Percentiles rank a stretch among this genome's conserved stretches.
Conservation (phyloP, 1,140 invertebrate species). For the Papilio machaon region DNA sequence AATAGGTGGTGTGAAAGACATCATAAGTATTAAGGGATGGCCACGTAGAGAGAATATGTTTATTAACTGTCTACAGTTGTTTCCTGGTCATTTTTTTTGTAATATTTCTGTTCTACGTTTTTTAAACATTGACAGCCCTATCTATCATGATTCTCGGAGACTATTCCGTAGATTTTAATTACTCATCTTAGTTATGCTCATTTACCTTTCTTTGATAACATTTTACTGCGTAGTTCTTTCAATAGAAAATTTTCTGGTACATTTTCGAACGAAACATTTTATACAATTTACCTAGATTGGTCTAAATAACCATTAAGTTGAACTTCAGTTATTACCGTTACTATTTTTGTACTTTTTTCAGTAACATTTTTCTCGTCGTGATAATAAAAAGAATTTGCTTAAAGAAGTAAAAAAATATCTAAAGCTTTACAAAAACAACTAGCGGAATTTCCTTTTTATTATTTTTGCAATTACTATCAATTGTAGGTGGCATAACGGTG, state of each 20-base stretch:
- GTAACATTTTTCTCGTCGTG: not conserved
- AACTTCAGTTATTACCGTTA: not conserved
- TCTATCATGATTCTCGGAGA: not conserved
- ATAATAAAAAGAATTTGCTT: not conserved
- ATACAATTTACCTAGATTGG: no score
- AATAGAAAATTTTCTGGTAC: not conserved
- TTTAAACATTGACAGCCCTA: not conserved
- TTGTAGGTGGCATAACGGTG: not conserved
- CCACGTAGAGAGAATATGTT: no score
- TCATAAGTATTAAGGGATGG: not conserved
- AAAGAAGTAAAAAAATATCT: not conserved
- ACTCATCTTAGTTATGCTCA: not conserved
- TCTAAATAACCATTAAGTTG: not conserved
- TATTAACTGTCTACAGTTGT: no score
- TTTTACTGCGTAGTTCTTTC: constrained; percentile 6
- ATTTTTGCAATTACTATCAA: not conserved
- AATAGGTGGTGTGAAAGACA: not conserved
- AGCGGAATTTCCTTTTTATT: not conserved
- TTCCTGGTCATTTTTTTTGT: not conserved
- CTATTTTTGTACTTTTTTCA: not conserved
- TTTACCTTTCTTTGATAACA: not conserved
- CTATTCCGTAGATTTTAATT: not conserved
- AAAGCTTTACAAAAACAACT: not conserved
- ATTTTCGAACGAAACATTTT: not conserved
- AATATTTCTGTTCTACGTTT: not conserved